Conservation (phyloP, 1,140 invertebrate genomes). For the Chrysoperla carnea region DNA sequence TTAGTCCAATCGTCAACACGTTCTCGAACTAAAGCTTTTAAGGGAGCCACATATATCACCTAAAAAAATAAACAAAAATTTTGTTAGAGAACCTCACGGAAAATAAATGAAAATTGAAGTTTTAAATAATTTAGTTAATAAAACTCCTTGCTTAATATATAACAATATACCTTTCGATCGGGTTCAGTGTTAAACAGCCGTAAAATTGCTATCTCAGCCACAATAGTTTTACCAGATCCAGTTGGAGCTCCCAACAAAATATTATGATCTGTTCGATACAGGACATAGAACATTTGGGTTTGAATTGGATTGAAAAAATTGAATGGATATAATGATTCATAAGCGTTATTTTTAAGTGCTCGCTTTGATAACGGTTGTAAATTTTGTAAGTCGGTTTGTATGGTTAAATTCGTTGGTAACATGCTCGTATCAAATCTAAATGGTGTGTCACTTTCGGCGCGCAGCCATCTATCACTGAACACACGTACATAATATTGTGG, state of each 20-base stretch:
- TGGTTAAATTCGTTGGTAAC: constrained; percentile 80
- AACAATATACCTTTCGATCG: constrained; percentile 49
- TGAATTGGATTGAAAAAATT: constrained; percentile 98
- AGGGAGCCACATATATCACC: constrained; percentile 95
- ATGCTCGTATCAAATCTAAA: constrained; percentile 82
- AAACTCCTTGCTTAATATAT: neutral
- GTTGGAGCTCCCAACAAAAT: constrained; percentile 93
- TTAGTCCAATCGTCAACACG: constrained; percentile 91
- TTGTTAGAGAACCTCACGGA: neutral
- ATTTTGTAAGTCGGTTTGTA: constrained; percentile 85
- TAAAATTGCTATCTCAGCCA: constrained; percentile 95
- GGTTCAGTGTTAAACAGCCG: constrained; percentile 75
- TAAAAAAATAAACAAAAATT: constrained; percentile 19
- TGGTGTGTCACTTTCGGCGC: constrained; percentile 51
- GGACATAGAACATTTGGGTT: constrained; percentile 93
- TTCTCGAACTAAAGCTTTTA: constrained; percentile 95
- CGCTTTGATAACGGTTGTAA: constrained; percentile 78
- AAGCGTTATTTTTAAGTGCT: constrained; percentile 56
- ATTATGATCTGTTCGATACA: constrained; percentile 92
- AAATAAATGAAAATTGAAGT: constrained; percentile 1
- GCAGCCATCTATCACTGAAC: constrained; percentile 83
- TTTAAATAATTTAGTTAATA: constrained; percentile 3
- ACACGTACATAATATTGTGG: constrained; percentile 81
- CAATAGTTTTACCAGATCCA: constrained; percentile 97
- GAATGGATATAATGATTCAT: constrained; percentile 78